A percentile compares a stretch with the other conserved stretches of the same genome.
Evolutionary conservation across 2,888 invertebrate species (phyloP).

Genomic region (Thymelicus lineola): DNA sequence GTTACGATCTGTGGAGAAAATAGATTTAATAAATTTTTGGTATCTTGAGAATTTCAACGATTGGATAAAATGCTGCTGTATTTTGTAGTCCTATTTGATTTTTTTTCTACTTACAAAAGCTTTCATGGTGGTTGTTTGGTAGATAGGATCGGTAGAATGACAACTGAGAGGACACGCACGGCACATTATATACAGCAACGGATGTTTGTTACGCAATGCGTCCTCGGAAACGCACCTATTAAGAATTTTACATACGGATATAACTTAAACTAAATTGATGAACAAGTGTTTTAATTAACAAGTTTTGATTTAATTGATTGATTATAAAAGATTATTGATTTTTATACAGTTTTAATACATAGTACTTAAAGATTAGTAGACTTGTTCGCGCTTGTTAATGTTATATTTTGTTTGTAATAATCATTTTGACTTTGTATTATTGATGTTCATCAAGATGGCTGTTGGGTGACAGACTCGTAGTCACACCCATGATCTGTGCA

Average conservation of each 20-base stretch:
- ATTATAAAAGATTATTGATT: too few species aligned
- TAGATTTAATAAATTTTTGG: not conserved
- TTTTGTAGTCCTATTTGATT: not conserved
- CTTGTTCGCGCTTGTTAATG: too few species aligned
- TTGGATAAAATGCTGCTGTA: not conserved
- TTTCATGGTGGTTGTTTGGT: slow-evolving; percentile 26
- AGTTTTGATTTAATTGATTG: too few species aligned
- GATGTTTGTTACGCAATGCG: slow-evolving; percentile 44
- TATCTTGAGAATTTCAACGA: not conserved
- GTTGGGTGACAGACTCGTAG: too few species aligned
- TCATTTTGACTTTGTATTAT: too few species aligned
- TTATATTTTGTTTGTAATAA: too few species aligned
- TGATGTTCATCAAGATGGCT: too few species aligned
- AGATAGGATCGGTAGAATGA: slow-evolving; percentile 21
- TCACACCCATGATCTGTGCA: too few species aligned
- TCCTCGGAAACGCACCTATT: slow-evolving; percentile 37
- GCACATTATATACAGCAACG: slow-evolving; percentile 39
- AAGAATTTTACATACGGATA: slow-evolving; percentile 8
- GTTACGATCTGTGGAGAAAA: slow-evolving; percentile 38
- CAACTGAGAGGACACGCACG: slow-evolving; percentile 3
- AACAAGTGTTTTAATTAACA: too few species aligned
- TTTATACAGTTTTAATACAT: too few species aligned
- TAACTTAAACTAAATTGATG: too few species aligned
- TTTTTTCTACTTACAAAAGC: slow-evolving; percentile 47
- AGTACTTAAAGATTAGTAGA: too few species aligned